phyloP scores from a whole-genome alignment of 2,888 invertebrate species.

The Caenorhabditis uteleia region DNA sequence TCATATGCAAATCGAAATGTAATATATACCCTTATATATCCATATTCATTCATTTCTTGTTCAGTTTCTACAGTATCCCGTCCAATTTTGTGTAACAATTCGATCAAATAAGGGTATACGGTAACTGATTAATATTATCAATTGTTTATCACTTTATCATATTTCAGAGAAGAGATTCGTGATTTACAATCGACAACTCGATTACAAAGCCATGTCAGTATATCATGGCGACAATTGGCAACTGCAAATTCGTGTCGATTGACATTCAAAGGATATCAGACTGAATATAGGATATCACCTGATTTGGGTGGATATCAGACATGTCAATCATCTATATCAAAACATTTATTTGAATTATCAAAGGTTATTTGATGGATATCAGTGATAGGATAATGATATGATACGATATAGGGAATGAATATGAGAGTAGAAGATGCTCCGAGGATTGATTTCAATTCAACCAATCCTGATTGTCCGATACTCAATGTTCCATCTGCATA shows the following conservation, averaged over 20 bases:
- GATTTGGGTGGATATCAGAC: conserved; percentile 64
- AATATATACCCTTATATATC: background rate
- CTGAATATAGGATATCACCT: conserved; percentile 63
- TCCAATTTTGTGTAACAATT: conserved; percentile 55
- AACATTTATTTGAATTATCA: conserved; percentile 55
- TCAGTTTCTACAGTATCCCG: conserved; percentile 56
- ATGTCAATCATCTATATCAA: conserved; percentile 59
- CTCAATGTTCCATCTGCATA: conserved; percentile 51
- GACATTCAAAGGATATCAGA: conserved; percentile 58
- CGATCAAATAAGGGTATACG: conserved; percentile 49
- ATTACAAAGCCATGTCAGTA: conserved; percentile 37
- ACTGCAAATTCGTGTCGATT: conserved; percentile 30
- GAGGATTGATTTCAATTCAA: conserved; percentile 44
- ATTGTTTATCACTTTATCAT: background rate
- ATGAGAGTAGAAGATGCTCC: conserved; percentile 25
- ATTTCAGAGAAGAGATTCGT: conserved; percentile 35
- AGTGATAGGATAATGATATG: background rate
- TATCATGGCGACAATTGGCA: conserved; percentile 37
- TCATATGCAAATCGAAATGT: conserved; percentile 40
- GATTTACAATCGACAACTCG: conserved; percentile 52
- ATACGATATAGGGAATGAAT: conserved; percentile 18
- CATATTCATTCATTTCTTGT: background rate
- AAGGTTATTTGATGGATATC: conserved; percentile 6
- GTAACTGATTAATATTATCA: conserved; percentile 3
- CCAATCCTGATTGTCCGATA: conserved; percentile 56